Evolutionary conservation across 2,888 invertebrate genomes (phyloP).

Genomic region (Oxytorus armatus): DNA sequence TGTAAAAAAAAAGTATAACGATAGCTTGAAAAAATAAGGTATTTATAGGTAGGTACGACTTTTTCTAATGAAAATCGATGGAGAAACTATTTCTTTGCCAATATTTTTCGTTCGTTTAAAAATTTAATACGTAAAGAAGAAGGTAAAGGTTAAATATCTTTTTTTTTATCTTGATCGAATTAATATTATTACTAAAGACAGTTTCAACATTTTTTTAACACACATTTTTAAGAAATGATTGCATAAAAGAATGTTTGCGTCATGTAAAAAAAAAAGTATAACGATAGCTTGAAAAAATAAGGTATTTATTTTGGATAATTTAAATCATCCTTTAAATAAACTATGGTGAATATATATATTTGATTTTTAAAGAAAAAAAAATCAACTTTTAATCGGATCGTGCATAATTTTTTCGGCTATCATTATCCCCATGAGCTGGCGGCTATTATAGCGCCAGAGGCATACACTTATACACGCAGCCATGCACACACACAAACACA

Average conservation of each 20-base stretch:
- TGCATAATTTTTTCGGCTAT: slow-evolving; percentile 13
- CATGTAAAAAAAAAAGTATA: neutral
- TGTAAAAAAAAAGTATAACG: neutral
- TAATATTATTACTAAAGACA: too few species aligned
- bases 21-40: too few species aligned
- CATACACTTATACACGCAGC: neutral
- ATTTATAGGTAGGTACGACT: too few species aligned
- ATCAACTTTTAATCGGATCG: neutral
- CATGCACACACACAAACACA: slow-evolving; percentile 1
- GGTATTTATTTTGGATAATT: neutral
- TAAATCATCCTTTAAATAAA: slow-evolving; percentile 15
- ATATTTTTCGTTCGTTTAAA: neutral
- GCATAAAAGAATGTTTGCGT: too few species aligned
- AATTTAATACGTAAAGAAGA: neutral
- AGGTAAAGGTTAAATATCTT: neutral
- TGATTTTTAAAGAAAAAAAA: neutral
- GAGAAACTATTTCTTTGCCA: too few species aligned
- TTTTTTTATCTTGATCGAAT: neutral
- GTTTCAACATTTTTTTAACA: too few species aligned
- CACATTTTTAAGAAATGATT: neutral
- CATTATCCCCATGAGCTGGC: slow-evolving; percentile 19
- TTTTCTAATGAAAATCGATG: neutral
- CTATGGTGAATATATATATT: neutral
- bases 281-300: neutral
- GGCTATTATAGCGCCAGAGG: slow-evolving; percentile 25